Evolutionary conservation across 2,113 vertebrate species (phyloP).

Genomic region (Channa maculata): DNA sequence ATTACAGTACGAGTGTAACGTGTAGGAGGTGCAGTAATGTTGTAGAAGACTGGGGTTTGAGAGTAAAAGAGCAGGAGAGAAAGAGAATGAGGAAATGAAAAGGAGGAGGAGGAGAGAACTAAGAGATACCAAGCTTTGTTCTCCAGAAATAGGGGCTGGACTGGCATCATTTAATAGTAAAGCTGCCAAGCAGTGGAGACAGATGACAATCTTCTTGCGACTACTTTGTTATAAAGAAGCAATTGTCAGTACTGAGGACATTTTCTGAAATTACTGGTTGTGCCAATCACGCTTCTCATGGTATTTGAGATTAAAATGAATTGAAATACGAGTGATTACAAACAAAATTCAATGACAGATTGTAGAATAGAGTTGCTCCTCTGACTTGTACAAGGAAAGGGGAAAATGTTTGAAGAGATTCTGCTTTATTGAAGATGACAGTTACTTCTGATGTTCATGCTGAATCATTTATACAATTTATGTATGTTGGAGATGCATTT

Average conservation of each 20-base stretch:
- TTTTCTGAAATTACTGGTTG: conserved; percentile 57
- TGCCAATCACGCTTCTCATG: conserved; percentile 58
- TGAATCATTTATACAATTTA: conserved; percentile 31
- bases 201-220: conserved; percentile 58
- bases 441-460: conserved; percentile 31
- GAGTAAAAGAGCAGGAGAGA: conserved; percentile 24
- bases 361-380: conserved; percentile 34
- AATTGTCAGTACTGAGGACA: conserved; percentile 45
- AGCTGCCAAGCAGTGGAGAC: conserved; percentile 60
- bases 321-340: conserved; percentile 47
- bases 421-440: conserved; percentile 55
- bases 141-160: conserved; percentile 44
- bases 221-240: conserved; percentile 49
- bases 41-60: conserved; percentile 13
- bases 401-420: conserved; percentile 24
- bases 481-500: conserved; percentile 39
- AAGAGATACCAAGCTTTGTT: conserved; percentile 56
- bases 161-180: conserved; percentile 56
- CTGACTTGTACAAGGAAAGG: not conserved
- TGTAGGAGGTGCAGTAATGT: conserved; percentile 8
- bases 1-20: conserved; percentile 23
- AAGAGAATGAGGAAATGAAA: conserved; percentile 29
- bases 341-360: conserved; percentile 42
- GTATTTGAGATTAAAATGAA: conserved; percentile 39
- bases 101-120: conserved; percentile 46